Conservation (phyloP, 1,140 invertebrate species). For the Atta texana region DNA sequence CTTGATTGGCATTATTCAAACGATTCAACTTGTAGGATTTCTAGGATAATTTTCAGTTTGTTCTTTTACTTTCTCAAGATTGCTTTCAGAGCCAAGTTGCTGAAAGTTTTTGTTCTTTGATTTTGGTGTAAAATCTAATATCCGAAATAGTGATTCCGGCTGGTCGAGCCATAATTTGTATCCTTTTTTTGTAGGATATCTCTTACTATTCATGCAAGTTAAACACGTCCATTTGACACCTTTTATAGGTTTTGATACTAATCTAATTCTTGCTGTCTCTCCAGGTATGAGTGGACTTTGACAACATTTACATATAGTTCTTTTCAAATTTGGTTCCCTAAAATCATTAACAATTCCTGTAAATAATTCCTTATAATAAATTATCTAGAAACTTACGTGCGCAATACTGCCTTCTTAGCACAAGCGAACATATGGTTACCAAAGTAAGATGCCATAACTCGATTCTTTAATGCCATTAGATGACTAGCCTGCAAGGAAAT, state of each 20-base stretch:
- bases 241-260: slow-evolving; percentile 81
- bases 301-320: slow-evolving; percentile 82
- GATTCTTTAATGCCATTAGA: slow-evolving; percentile 76
- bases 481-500: slow-evolving; percentile 79
- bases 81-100: neutral
- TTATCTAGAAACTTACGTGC: slow-evolving; percentile 79
- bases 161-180: slow-evolving; percentile 82
- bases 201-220: slow-evolving; percentile 76
- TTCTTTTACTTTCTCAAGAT: neutral
- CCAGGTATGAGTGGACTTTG: slow-evolving; percentile 83
- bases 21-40: neutral
- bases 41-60: neutral
- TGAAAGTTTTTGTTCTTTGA: neutral
- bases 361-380: neutral
- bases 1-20: neutral
- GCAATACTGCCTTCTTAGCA: slow-evolving; percentile 82
- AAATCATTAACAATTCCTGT: slow-evolving; percentile 44
- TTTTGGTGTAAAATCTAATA: slow-evolving; percentile 78
- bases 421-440: slow-evolving; percentile 80
- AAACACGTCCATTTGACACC: slow-evolving; percentile 81
- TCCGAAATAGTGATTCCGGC: slow-evolving; percentile 76
- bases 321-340: slow-evolving; percentile 83
- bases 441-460: slow-evolving; percentile 79
- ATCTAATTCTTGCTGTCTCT: slow-evolving; percentile 81
- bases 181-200: slow-evolving; percentile 78